Base-by-base conservation (phyloP, 1,140 invertebrate genomes). In the Limonius californicus region DNA sequence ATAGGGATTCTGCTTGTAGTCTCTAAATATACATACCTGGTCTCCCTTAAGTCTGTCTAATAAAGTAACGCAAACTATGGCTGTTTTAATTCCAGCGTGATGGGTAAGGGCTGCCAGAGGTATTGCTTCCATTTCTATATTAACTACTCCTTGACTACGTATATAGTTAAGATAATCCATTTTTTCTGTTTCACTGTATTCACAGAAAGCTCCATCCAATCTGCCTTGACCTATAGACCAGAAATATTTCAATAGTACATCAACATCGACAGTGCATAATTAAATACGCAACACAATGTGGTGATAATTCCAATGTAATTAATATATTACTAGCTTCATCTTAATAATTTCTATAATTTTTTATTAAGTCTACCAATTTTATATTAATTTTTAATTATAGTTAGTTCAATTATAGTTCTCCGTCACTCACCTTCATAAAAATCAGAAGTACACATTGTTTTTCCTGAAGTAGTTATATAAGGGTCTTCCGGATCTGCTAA, bases 61-160 rank as follows among this genome's bases (percentile, higher is more conserved):
- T 0, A 99, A 75, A 0, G 94, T 89, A 6, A 97, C 95, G 75
- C 96, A 99, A 14, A 98, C 85, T 16, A 98, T 90, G 3, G 93
- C 95, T 7, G 92, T 91, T 80, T 89, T 89, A 59, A 98, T 91
- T 9, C 93, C 92, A n/a, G 95, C 95, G 73, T 94, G 89, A 74
- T 95, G 89, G 9, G 94, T 97, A 16, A 98, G 83, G 0, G 95
- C 94, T 0, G 95, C 92, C 75, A 99, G 98, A 19, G 89, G 87
- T 0, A 92, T 83, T 0, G 90, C 89, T 79, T 99, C 97, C 97
- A 99, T 99, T 81, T 99, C 97, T 68, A 99, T 98, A 76, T 99
- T 99, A 0, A 91, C 84, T 2, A 99, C 89, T 1, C 92, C 94
- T 16, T 85, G 76, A 15, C 89, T 83, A 39, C 90, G 84, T 54